Percentiles rank a stretch among this genome's conserved stretches.
Conservation (phyloP, 1,140 invertebrate genomes). For the Rhyzopertha dominica region DNA sequence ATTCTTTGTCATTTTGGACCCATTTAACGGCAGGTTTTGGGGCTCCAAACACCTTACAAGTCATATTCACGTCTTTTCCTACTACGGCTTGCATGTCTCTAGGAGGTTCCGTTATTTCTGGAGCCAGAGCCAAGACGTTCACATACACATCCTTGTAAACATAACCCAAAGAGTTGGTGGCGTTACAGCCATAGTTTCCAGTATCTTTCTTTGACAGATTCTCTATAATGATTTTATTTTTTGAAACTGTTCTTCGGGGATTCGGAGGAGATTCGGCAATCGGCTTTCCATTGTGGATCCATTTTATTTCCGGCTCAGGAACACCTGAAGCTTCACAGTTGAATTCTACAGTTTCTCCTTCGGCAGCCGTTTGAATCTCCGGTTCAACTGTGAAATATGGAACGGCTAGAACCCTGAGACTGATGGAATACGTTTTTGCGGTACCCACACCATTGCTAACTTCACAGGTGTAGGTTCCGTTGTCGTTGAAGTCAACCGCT, state of each 20-base stretch:
- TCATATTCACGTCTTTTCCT: slow-evolving; percentile 74
- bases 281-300: slow-evolving; percentile 95
- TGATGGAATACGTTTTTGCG: slow-evolving; percentile 78
- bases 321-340: slow-evolving; percentile 81
- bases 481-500: slow-evolving; percentile 78
- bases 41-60: slow-evolving; percentile 92
- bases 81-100: slow-evolving; percentile 76
- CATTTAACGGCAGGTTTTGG: slow-evolving; percentile 93
- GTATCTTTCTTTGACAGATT: slow-evolving; percentile 86
- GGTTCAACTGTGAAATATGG: slow-evolving; percentile 94
- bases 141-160: slow-evolving; percentile 97
- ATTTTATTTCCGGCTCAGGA: slow-evolving; percentile 86
- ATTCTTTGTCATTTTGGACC: slow-evolving; percentile 73
- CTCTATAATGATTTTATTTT: slow-evolving; percentile 76
- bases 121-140: slow-evolving; percentile 88
- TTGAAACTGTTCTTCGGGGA: slow-evolving; percentile 60
- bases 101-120: slow-evolving; percentile 83
- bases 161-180: slow-evolving; percentile 95
- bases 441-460: slow-evolving; percentile 85
- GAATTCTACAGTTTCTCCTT: slow-evolving; percentile 85
- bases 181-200: slow-evolving; percentile 98
- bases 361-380: slow-evolving; percentile 80
- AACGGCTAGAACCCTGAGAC: slow-evolving; percentile 72
- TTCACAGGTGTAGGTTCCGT: slow-evolving; percentile 84
- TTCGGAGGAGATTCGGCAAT: slow-evolving; percentile 72